Base-by-base conservation (phyloP, 2,113 vertebrate genomes). In the Riparia riparia region DNA sequence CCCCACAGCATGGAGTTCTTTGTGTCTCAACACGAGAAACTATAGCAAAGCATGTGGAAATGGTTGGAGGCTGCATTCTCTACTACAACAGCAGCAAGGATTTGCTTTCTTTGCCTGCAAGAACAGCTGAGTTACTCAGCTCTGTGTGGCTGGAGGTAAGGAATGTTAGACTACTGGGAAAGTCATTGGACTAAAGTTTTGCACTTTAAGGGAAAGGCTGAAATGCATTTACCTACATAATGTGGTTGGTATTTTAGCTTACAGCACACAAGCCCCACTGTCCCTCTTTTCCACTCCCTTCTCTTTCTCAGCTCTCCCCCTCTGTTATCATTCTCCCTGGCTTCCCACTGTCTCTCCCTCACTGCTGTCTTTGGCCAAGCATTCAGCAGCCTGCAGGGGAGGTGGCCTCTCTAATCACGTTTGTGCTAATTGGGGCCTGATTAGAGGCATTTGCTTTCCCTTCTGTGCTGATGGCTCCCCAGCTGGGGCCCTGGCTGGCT, bases 361-460 rank as follows among this genome's bases (percentile, higher is more conserved):
- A 1, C 76, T 2, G 2, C 47, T 58, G 29, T 69, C 64, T 72
- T 53, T 60, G 77, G 90, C 61, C 77, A 31, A 82, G 53, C 41
- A 54, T 61, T 69, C 64, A 69, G 84, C 69, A 51, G 56, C 78
- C 72, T 68, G 51, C 49, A 26, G 63, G 64, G 63, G 11, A 93
- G 65, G 47, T 5, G 5, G 42, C 53, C 69, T 92, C 65, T 42
- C 58, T 12, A 49, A n/a, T 90, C 82, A 74, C 2, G 1, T 34
- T 66, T 61, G 31, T 86, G 94, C 84, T 95, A 92, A 96, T 54
- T 87, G 78, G 42, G 47, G 76, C 94, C 84, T 81, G 84, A 94
- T 91, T 86, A 90, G 76, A 96, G 41, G 60, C 79, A 61, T 95
- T 97, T 80, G 91, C 77, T 95, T 58, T 50, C 60, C 45, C 26